Conservation (phyloP, 1,140 invertebrate genomes). For the Drosophila aff. region DNA sequence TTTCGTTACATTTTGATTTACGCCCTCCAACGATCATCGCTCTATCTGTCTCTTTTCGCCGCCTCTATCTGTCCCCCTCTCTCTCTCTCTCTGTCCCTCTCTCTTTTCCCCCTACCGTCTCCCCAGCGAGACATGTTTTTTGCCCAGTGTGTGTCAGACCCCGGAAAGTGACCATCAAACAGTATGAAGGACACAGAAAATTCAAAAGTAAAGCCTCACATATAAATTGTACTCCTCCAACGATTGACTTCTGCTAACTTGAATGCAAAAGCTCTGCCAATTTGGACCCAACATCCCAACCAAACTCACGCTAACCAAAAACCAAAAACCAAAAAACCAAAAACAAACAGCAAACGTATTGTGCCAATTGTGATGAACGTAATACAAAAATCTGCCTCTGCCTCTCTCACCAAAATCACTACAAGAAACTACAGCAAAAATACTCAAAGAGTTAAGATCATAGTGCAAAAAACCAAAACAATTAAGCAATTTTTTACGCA, state of each 20-base stretch:
- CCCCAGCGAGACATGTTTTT: background rate
- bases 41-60: conserved; percentile 34
- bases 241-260: conserved; percentile 35
- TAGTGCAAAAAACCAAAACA: conserved; percentile 16
- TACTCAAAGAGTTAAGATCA: conserved; percentile 32
- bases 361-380: conserved; percentile 52
- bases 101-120: background rate
- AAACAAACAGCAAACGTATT: conserved; percentile 38
- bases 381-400: conserved; percentile 41
- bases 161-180: conserved; percentile 57
- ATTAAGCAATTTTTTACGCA: conserved; percentile 24
- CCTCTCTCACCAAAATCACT: conserved; percentile 52
- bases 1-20: conserved; percentile 46
- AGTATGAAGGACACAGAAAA: conserved; percentile 26
- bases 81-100: conserved; percentile 2
- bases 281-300: conserved; percentile 45
- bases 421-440: conserved; percentile 40
- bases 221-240: conserved; percentile 22
- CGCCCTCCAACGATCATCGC: conserved; percentile 36
- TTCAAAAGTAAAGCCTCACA: conserved; percentile 53
- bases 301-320: conserved; percentile 45
- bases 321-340: conserved; percentile 29
- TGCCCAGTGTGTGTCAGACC: conserved; percentile 33
- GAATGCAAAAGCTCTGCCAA: conserved; percentile 43
- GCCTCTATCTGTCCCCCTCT: conserved; percentile 18